A percentile compares a stretch with the other conserved stretches of the same genome.
phyloP scores from a whole-genome alignment of 1,140 invertebrate genomes.

The Daktulosphaira vitifoliae region DNA sequence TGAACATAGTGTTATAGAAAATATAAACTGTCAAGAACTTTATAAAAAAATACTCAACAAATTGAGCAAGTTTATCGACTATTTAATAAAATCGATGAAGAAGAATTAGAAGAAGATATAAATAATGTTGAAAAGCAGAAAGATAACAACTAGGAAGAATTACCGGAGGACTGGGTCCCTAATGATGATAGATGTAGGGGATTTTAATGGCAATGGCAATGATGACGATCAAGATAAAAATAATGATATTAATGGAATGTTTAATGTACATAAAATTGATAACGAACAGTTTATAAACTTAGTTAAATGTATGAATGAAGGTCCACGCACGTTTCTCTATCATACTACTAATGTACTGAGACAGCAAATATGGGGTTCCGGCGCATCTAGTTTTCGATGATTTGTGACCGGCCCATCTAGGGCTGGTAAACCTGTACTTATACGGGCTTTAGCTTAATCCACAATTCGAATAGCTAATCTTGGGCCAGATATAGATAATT shows the following conservation, averaged over 20 bases:
- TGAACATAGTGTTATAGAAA: conserved; percentile 37
- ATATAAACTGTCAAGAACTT: conserved; percentile 24
- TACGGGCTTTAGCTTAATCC: neutral
- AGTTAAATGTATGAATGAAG: neutral
- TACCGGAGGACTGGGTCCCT: neutral
- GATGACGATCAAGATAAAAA: neutral
- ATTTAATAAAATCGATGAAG: neutral
- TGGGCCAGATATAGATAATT: neutral
- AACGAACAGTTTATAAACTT: neutral
- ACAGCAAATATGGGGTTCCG: neutral
- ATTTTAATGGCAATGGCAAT: neutral
- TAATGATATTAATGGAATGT: neutral
- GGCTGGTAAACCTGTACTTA: conserved; percentile 13
- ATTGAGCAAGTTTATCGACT: neutral
- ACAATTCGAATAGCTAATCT: neutral
- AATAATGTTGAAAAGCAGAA: neutral
- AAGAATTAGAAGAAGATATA: neutral
- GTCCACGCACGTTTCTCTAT: neutral
- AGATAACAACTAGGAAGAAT: neutral
- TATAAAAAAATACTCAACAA: conserved; percentile 4
- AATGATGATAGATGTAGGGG: neutral
- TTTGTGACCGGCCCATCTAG: conserved; percentile 6
- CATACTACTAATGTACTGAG: neutral
- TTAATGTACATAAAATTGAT: neutral
- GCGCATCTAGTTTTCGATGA: neutral